These are phyloP conservation scores for Ornithoptera priamus DNA, from an alignment of 2,888 invertebrate genomes.

Conservation along the genomic window DNA sequence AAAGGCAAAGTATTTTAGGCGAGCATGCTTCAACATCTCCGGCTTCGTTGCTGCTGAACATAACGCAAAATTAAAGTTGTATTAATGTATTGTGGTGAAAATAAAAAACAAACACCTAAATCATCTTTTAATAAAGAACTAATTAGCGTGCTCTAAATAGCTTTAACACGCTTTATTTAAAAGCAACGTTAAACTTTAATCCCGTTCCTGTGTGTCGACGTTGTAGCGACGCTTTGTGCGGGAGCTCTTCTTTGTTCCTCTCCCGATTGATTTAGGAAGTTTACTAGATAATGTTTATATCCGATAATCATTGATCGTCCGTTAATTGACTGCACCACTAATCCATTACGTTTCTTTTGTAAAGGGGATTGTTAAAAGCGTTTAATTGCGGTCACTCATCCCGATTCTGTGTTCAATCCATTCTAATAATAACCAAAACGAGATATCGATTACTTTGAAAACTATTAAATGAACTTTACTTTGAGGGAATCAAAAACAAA, in stretches of 20 bases:
- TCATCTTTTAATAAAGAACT: constrained; percentile 23
- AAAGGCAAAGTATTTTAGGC: neutral
- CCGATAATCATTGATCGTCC: constrained; percentile 1
- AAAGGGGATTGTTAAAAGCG: neutral
- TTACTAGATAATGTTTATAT: constrained; percentile 25
- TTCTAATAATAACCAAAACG: constrained; percentile 8
- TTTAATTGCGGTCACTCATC: constrained; percentile 11
- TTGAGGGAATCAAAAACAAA: no score
- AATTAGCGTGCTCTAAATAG: constrained; percentile 18
- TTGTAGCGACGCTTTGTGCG: constrained; percentile 19
- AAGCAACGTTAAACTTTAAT: constrained; percentile 36
- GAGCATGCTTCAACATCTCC: neutral
- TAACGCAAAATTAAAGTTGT: neutral
- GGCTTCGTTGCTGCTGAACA: neutral
- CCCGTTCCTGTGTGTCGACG: constrained; percentile 14
- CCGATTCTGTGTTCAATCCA: neutral
- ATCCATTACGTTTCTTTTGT: constrained; percentile 16
- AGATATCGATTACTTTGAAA: neutral
- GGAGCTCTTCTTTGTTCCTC: constrained; percentile 22
- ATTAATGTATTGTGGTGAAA: neutral
- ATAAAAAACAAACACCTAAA: neutral
- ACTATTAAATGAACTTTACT: neutral
- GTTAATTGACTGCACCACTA: constrained; percentile 14
- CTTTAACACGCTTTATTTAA: constrained; percentile 30
- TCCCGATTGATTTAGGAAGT: constrained; percentile 23